These are phyloP conservation scores for Electrophaes corylata DNA, from an alignment of 2,888 invertebrate species.

Conservation along the genomic window DNA sequence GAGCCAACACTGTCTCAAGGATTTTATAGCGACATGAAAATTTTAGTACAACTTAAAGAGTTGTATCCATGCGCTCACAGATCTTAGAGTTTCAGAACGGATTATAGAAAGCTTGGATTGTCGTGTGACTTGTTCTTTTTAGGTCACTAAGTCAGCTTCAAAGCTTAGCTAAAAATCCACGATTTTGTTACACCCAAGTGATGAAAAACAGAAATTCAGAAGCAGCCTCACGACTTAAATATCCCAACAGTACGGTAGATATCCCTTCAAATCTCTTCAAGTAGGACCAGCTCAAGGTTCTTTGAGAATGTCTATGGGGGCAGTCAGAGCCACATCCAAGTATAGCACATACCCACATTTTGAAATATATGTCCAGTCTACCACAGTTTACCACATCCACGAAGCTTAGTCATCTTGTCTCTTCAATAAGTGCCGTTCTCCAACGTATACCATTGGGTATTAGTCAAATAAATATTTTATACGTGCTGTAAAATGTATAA, in stretches of 20 bases:
- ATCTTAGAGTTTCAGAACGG: slow-evolving; percentile 11
- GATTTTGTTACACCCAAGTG: no score
- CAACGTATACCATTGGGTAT: slow-evolving; percentile 35
- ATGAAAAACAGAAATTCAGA: no score
- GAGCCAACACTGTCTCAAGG: slow-evolving; percentile 51
- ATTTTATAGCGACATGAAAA: slow-evolving; percentile 61
- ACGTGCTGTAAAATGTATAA: slow-evolving; percentile 44
- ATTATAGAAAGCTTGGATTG: slow-evolving; percentile 1
- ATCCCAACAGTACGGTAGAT: no score
- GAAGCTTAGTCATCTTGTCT: background rate
- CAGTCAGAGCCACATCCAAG: no score
- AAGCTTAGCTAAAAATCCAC: no score
- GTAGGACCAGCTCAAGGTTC: no score
- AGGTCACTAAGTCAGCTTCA: no score
- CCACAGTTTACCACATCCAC: slow-evolving; percentile 6
- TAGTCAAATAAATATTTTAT: slow-evolving; percentile 54
- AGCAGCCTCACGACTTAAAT: no score
- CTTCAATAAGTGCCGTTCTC: slow-evolving; percentile 12
- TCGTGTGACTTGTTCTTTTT: background rate
- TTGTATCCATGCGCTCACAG: slow-evolving; percentile 32
- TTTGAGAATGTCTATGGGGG: no score
- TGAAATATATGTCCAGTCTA: background rate
- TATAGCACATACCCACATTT: background rate
- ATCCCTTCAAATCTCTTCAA: no score
- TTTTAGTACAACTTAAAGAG: slow-evolving; percentile 53